Evolutionary conservation across 2,113 vertebrate species (phyloP), one percentile per base, ranked within the genome.

Genomic region (Vicugna pacos): DNA sequence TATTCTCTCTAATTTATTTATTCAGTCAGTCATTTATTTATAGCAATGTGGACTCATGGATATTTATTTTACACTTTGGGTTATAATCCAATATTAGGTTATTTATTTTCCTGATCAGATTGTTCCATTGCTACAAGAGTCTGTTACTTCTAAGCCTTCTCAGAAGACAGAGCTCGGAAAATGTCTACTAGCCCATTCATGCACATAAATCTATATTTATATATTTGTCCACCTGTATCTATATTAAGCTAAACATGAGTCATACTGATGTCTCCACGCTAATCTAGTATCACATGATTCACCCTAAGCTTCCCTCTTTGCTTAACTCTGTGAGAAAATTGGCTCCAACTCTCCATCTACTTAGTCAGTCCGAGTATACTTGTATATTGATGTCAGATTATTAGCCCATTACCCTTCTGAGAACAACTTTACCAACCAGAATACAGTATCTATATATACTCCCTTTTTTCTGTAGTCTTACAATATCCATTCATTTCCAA

Each of bases 181-280:
- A 60, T 52, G 26, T 67, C 32, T 62, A n/a, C 17, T 67, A 67
- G 22, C 11, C 15, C 15, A 58, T 35, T 5, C 54, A 30, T 72
- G 15, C 24, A 91, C 8, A 67, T 73, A 35, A 35, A 64, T 42
- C 32, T 70, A 54, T 79, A 32, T 52, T 87, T 73, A 30, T 35
- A 15, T 48, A 81, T 65, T 46, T 72, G 22, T 87, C 65, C 73
- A 95, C 24, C 22, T 73, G 13, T 80, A 91, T 22, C 62, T 87
- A 65, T 82, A 92, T 65, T 65, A 67, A 94, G 60, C 58, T 89
- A 89, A 54, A 70, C 83, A 67, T 67, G 60, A 90, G 79, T 77
- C 32, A 50, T 77, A 90, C 30, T 76, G 52, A 69, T 69, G 19
- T 69, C 42, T 84, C 19, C n/a, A 94, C 12, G 69, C 50, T 67